phyloP scores from a whole-genome alignment of 2,888 invertebrate species.

The Scaptomyza flava region DNA sequence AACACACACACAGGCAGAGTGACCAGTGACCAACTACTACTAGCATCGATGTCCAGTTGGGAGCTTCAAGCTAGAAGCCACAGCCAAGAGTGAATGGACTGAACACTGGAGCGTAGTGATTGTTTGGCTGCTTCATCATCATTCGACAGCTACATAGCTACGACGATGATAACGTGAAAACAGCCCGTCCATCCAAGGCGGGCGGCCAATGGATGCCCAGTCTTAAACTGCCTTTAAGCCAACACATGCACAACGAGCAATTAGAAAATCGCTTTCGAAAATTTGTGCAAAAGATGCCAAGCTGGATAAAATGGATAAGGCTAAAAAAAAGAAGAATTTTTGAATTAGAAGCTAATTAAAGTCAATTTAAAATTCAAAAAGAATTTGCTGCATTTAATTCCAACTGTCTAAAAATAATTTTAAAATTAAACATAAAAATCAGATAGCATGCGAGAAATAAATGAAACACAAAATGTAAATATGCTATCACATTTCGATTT shows the following conservation, averaged over 20 bases:
- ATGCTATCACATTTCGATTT: not conserved
- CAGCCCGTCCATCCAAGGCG: not conserved
- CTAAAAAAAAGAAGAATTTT: not conserved
- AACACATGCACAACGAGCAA: not conserved
- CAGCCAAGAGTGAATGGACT: conserved; percentile 5
- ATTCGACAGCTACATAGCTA: conserved; percentile 16
- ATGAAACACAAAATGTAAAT: not conserved
- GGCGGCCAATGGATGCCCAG: not conserved
- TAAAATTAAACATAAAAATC: not conserved
- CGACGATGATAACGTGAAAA: conserved; percentile 30
- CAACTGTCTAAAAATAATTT: not conserved
- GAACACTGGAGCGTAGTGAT: conserved; percentile 36
- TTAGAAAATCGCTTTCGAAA: conserved; percentile 1
- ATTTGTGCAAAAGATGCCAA: not conserved
- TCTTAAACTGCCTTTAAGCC: not conserved
- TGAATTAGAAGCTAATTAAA: not conserved
- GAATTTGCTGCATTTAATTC: too few relatives aligned
- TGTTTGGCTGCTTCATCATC: conserved; percentile 41
- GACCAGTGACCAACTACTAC: conserved; percentile 4
- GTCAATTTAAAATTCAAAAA: not conserved
- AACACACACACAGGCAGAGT: conserved; percentile 5
- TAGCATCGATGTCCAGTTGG: conserved; percentile 16
- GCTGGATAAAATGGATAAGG: not conserved
- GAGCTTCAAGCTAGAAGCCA: not conserved
- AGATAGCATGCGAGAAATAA: not conserved